These are phyloP conservation scores for Andricus grossulariae DNA, from an alignment of 1,140 invertebrate genomes.

Conservation along the genomic window DNA sequence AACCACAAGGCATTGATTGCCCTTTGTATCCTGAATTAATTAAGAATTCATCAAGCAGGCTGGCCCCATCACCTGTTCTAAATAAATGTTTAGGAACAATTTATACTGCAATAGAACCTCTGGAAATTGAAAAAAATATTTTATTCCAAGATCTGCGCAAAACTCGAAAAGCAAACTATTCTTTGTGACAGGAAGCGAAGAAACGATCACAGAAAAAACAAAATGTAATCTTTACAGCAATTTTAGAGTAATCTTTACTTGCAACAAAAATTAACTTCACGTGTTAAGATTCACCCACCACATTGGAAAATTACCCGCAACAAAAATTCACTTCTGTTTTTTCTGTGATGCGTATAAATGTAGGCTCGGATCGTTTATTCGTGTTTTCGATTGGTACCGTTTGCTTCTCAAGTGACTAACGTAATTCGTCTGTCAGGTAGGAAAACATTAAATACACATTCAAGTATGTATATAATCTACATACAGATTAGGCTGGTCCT, in stretches of 20 bases:
- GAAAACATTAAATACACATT: conserved; percentile 61
- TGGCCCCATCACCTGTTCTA: no score
- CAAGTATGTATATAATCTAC: conserved; percentile 57
- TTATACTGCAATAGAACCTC: conserved; percentile 1
- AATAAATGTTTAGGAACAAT: no score
- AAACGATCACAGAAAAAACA: no score
- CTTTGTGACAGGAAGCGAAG: conserved; percentile 44
- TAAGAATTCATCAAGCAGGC: no score
- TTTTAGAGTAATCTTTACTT: no score
- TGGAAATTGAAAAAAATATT: not conserved
- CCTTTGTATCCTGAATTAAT: no score
- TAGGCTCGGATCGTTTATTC: conserved; percentile 59
- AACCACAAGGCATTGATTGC: no score
- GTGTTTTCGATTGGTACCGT: conserved; percentile 37
- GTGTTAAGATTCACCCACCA: no score
- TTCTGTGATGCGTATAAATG: conserved; percentile 68
- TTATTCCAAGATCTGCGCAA: conserved; percentile 52
- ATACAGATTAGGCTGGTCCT: not conserved
- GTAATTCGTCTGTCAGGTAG: conserved; percentile 37
- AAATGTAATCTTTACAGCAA: no score
- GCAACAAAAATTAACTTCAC: no score
- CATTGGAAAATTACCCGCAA: no score
- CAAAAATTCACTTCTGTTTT: no score
- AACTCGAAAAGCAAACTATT: conserved; percentile 48
- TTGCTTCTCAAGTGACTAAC: conserved; percentile 34